These are phyloP conservation scores for Tapirus indicus DNA, from an alignment of 2,797 vertebrate species.

Conservation along the genomic window DNA sequence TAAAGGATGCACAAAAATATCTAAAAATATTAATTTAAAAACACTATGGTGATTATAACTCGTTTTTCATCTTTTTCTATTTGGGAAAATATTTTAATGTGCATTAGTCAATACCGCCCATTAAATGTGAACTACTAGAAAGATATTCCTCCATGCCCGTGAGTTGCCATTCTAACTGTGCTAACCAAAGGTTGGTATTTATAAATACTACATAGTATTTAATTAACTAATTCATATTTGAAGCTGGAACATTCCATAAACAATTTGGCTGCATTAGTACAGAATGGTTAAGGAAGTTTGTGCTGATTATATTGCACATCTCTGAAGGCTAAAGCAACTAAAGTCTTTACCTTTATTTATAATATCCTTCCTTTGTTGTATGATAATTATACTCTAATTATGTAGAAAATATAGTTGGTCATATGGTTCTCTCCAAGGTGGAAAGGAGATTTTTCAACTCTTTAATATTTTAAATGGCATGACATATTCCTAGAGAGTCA, in stretches of 20 bases:
- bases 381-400: constrained; percentile 42
- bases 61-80: not conserved
- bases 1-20: not conserved
- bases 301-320: constrained; percentile 2
- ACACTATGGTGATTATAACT: not conserved
- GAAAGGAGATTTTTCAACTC: not conserved
- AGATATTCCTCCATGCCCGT: not conserved
- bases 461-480: not conserved
- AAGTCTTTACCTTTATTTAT: constrained; percentile 5
- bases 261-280: not conserved
- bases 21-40: not conserved
- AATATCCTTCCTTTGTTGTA: not conserved
- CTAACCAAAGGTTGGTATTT: constrained; percentile 16
- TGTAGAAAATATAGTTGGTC: not conserved
- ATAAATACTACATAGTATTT: not conserved
- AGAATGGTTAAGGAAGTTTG: not conserved
- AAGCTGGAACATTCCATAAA: constrained; percentile 5
- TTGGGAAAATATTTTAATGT: constrained; percentile 14
- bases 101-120: not conserved
- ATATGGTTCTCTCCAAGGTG: not conserved
- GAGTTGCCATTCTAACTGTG: not conserved
- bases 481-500: not conserved
- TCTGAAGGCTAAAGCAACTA: not conserved
- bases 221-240: constrained; percentile 21
- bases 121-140: not conserved